Percentiles rank a stretch among this genome's conserved stretches.
Evolutionary conservation across 2,888 invertebrate species (phyloP).

Genomic region (Melieria crassipennis): DNA sequence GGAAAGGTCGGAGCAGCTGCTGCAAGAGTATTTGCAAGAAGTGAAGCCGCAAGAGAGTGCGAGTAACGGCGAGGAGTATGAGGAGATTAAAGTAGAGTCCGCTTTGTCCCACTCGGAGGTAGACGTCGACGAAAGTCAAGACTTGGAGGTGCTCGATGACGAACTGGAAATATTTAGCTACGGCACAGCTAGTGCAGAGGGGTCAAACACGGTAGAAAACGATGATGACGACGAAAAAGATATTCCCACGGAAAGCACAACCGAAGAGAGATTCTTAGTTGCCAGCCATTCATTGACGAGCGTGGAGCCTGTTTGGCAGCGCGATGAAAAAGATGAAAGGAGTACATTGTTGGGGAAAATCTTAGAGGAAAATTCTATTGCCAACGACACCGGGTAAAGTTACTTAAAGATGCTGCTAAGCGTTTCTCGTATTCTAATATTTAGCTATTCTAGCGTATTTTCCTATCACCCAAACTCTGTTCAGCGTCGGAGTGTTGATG

Average conservation of each 20-base stretch:
- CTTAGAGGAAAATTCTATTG: too few relatives aligned
- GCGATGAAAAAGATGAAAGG: slow-evolving; percentile 10
- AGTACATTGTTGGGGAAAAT: not conserved
- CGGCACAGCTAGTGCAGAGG: slow-evolving; percentile 18
- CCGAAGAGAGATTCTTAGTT: slow-evolving; percentile 8
- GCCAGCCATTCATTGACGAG: not conserved
- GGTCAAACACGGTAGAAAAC: slow-evolving; percentile 10
- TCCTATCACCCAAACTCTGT: not conserved
- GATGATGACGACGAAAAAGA: slow-evolving; percentile 33
- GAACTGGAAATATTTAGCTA: slow-evolving; percentile 1
- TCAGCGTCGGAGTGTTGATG: not conserved
- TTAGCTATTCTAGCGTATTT: not conserved
- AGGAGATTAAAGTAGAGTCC: not conserved
- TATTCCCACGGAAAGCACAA: slow-evolving; percentile 30
- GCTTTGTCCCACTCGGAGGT: too few relatives aligned
- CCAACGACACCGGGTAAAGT: too few relatives aligned
- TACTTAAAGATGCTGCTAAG: too few relatives aligned
- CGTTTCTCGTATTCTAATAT: not conserved
- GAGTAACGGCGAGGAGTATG: not conserved
- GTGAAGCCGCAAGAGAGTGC: not conserved
- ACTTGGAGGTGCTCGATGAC: slow-evolving; percentile 29
- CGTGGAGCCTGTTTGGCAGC: slow-evolving; percentile 27
- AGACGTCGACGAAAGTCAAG: slow-evolving; percentile 14
- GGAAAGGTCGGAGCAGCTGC: slow-evolving; percentile 50
- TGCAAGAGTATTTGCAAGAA: slow-evolving; percentile 40